phyloP scores from a whole-genome alignment of 1,140 invertebrate species.

The Rhizoglyphus robini region DNA sequence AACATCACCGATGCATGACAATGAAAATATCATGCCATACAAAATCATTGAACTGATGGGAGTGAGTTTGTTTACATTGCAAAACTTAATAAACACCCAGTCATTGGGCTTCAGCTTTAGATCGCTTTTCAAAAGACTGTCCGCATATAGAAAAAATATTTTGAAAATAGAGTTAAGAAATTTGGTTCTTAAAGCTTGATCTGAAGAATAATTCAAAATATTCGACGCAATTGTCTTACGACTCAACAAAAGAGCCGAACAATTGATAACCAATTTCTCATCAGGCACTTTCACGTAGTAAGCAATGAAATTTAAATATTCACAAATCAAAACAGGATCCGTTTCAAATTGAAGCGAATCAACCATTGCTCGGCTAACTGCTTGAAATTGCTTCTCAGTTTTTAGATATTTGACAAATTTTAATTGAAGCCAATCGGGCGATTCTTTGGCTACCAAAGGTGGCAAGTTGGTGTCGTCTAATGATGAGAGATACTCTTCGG shows the following conservation, averaged over 20 bases:
- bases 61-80: slow-evolving; percentile 61
- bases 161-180: slow-evolving; percentile 56
- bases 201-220: neutral
- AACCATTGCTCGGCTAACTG: neutral
- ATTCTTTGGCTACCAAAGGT: neutral
- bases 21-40: slow-evolving; percentile 73
- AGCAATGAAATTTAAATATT: slow-evolving; percentile 75
- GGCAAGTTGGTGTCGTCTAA: slow-evolving; percentile 15
- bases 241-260: slow-evolving; percentile 82
- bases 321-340: slow-evolving; percentile 61
- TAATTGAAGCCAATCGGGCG: slow-evolving; percentile 53
- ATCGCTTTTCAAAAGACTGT: neutral
- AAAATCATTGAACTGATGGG: slow-evolving; percentile 75
- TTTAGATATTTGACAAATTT: slow-evolving; percentile 38
- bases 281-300: slow-evolving; percentile 37
- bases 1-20: neutral
- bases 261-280: slow-evolving; percentile 48
- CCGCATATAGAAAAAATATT: slow-evolving; percentile 55
- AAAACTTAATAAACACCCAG: slow-evolving; percentile 57
- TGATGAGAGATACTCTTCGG: neutral
- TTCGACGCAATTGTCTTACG: slow-evolving; percentile 64
- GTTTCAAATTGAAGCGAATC: slow-evolving; percentile 76
- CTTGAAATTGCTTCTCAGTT: neutral
- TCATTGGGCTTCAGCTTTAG: slow-evolving; percentile 27
- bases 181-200: slow-evolving; percentile 25